phyloP scores from a whole-genome alignment of 92 coral and sea anemone species.

The Porites rus region DNA sequence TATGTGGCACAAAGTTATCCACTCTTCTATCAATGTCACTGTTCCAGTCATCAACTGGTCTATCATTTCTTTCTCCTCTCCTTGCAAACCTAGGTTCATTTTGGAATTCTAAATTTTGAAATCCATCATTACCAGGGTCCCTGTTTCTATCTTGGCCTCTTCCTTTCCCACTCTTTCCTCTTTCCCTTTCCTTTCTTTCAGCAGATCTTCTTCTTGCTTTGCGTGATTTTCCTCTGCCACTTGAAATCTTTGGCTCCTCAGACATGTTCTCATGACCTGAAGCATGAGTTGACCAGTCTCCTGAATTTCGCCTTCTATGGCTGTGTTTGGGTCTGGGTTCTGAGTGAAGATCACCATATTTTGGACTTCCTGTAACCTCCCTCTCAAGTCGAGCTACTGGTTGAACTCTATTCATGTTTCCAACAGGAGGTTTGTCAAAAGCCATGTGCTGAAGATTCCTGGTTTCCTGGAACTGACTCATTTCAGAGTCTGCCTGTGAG shows the following conservation, averaged over 20 bases:
- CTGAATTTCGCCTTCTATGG: slow-evolving; percentile 36
- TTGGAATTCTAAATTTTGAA: slow-evolving; percentile 25
- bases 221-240: slow-evolving; percentile 42
- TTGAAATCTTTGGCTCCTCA: slow-evolving; percentile 19
- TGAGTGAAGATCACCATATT: slow-evolving; percentile 22
- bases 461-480: neutral
- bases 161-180: slow-evolving; percentile 40
- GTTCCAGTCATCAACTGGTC: slow-evolving; percentile 23
- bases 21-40: slow-evolving; percentile 4
- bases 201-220: slow-evolving; percentile 54
- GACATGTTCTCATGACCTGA: slow-evolving; percentile 4
- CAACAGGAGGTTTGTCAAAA: slow-evolving; percentile 7
- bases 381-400: slow-evolving; percentile 18
- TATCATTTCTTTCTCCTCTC: slow-evolving; percentile 12
- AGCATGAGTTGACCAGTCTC: slow-evolving; percentile 31
- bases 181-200: slow-evolving; percentile 24
- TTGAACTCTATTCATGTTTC: neutral
- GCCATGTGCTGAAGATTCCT: slow-evolving; percentile 36
- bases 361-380: slow-evolving; percentile 35
- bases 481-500: neutral
- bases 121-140: slow-evolving; percentile 13
- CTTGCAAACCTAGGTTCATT: slow-evolving; percentile 17
- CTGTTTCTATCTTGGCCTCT: slow-evolving; percentile 53
- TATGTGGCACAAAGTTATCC: slow-evolving; percentile 10
- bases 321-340: slow-evolving; percentile 20